A percentile compares a stretch with the other conserved stretches of the same genome.
phyloP scores from a whole-genome alignment of 2,113 vertebrate genomes.

The Mormoops blainvillei region DNA sequence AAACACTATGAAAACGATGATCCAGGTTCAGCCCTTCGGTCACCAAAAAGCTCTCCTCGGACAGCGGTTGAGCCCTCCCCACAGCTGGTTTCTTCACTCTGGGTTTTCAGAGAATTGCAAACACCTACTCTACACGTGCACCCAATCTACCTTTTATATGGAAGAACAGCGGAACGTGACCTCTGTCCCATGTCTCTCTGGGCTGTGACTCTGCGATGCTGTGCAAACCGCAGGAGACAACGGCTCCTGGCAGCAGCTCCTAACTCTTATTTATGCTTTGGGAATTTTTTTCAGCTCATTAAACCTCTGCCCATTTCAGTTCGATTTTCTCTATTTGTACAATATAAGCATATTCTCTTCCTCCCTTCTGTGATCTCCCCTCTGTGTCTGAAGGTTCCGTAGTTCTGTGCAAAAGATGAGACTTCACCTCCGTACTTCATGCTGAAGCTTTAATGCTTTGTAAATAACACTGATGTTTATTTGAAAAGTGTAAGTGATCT shows the following conservation, averaged over 20 bases:
- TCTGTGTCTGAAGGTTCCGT: too few relatives aligned
- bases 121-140: conserved; percentile 20
- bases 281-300: too few relatives aligned
- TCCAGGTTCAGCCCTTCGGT: neutral
- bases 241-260: conserved; percentile 37
- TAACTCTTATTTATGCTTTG: too few relatives aligned
- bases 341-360: conserved; percentile 62
- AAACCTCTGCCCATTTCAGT: neutral
- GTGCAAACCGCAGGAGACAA: neutral
- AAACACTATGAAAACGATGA: neutral
- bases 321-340: conserved; percentile 58
- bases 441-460: too few relatives aligned
- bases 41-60: neutral
- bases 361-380: neutral
- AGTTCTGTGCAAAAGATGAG: too few relatives aligned
- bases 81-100: too few relatives aligned
- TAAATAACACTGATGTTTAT: too few relatives aligned
- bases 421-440: too few relatives aligned
- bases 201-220: too few relatives aligned
- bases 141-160: conserved; percentile 49
- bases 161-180: conserved; percentile 28
- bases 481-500: too few relatives aligned
- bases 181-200: neutral
- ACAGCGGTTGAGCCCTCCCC: neutral
- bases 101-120: conserved; percentile 33